Conservation (phyloP, 1,140 invertebrate genomes). For the Argopecten irradians region DNA sequence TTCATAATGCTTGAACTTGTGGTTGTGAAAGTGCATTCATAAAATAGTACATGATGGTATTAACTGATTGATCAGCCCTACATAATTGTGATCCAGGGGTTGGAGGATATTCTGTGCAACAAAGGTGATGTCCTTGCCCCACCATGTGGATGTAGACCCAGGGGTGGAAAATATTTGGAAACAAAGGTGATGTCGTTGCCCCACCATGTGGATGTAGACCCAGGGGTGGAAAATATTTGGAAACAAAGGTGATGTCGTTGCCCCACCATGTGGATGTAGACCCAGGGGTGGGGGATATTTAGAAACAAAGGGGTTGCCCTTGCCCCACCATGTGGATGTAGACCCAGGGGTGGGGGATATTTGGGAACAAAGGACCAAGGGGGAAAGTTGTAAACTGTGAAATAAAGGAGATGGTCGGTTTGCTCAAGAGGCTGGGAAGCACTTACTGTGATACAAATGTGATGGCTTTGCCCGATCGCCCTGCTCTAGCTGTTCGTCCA, state of each 20-base stretch:
- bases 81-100: not conserved
- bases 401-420: not conserved
- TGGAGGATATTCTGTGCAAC: not conserved
- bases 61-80: not conserved
- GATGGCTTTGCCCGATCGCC: constrained; percentile 84
- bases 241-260: not conserved
- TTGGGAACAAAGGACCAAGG: not conserved
- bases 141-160: not conserved
- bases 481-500: constrained; percentile 96
- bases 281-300: not conserved
- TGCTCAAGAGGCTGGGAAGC: not conserved
- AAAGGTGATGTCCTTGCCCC: not conserved
- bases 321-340: not conserved
- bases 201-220: not conserved
- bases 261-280: not conserved
- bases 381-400: not conserved
- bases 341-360: not conserved
- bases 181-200: not conserved
- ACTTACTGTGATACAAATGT: constrained; percentile 84
- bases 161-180: not conserved
- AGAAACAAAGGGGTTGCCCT: not conserved
- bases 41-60: no score
- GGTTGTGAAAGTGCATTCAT: no score
- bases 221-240: not conserved
- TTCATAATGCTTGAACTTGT: no score